phyloP scores from a whole-genome alignment of 2,888 invertebrate genomes.

The Xylota segnis region DNA sequence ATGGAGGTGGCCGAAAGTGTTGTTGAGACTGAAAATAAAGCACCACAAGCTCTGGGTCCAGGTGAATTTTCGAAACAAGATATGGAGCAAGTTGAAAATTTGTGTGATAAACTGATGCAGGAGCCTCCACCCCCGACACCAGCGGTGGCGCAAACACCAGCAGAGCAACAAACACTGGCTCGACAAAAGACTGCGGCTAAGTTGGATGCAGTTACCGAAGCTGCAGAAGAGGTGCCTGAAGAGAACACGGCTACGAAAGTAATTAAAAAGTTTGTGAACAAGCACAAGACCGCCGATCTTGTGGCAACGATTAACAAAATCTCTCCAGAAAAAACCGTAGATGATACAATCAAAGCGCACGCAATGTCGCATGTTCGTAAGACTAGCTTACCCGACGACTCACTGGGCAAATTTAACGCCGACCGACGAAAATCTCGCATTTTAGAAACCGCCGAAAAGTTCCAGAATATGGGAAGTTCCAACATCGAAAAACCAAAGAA shows the following conservation, averaged over 20 bases:
- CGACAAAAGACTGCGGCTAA: constrained; percentile 80
- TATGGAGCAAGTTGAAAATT: constrained; percentile 81
- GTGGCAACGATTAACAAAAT: constrained; percentile 82
- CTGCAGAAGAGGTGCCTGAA: constrained; percentile 80
- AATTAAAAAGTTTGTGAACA: constrained; percentile 84
- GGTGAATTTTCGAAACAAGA: constrained; percentile 80
- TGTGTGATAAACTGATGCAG: constrained; percentile 82
- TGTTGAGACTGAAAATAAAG: constrained; percentile 77
- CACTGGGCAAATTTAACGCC: constrained; percentile 84
- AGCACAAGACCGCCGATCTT: constrained; percentile 84
- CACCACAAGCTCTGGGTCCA: constrained; percentile 50
- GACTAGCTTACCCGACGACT: constrained; percentile 83
- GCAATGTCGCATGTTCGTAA: constrained; percentile 80
- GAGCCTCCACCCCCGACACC: constrained; percentile 56
- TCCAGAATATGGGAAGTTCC: constrained; percentile 86
- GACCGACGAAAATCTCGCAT: constrained; percentile 89
- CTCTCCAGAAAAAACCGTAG: constrained; percentile 76
- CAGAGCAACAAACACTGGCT: constrained; percentile 54
- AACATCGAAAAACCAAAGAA: constrained; percentile 89
- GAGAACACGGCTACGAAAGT: constrained; percentile 83
- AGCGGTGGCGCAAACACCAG: constrained; percentile 25
- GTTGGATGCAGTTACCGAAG: constrained; percentile 79
- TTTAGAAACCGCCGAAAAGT: constrained; percentile 89
- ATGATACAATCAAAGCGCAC: constrained; percentile 70
- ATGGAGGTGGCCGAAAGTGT: constrained; percentile 81